phyloP scores from a whole-genome alignment of 2,797 vertebrate species.

The Buphagus erythrorhynchus region DNA sequence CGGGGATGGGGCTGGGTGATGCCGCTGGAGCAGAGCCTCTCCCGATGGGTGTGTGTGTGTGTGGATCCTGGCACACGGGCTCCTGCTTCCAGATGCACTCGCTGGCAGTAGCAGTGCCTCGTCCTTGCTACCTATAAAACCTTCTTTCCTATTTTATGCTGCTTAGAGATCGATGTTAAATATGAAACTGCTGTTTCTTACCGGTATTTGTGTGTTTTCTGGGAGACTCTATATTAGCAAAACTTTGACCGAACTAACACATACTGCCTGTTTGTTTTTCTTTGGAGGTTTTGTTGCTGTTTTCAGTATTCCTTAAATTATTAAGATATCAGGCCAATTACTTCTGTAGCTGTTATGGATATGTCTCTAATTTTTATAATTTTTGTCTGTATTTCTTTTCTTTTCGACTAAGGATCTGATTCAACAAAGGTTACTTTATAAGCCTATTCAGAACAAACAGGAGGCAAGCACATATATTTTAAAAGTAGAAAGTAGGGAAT shows the following conservation, averaged over 20 bases:
- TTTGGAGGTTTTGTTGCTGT: neutral
- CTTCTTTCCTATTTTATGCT: fast-evolving
- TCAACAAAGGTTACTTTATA: neutral
- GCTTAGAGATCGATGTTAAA: too few species aligned
- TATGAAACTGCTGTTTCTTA: fast-evolving
- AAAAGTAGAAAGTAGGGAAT: neutral
- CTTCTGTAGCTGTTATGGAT: neutral
- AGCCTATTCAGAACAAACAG: neutral
- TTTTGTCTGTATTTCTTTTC: neutral
- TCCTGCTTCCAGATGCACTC: fast-evolving
- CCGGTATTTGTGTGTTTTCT: fast-evolving
- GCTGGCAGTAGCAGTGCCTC: fast-evolving
- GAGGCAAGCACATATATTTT: neutral
- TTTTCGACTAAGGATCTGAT: neutral
- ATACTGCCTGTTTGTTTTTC: neutral
- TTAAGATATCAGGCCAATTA: neutral
- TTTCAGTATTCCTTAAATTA: neutral
- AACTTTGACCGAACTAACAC: neutral
- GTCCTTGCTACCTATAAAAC: fast-evolving
- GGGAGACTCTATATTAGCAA: neutral
- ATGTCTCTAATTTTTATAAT: neutral
- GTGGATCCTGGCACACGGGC: fast-evolving
- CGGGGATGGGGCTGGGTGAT: neutral
- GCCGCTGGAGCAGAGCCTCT: neutral
- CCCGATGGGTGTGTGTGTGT: neutral